These are phyloP conservation scores for Triops cancriformis DNA, from an alignment of 1,140 invertebrate genomes.

Conservation along the genomic window DNA sequence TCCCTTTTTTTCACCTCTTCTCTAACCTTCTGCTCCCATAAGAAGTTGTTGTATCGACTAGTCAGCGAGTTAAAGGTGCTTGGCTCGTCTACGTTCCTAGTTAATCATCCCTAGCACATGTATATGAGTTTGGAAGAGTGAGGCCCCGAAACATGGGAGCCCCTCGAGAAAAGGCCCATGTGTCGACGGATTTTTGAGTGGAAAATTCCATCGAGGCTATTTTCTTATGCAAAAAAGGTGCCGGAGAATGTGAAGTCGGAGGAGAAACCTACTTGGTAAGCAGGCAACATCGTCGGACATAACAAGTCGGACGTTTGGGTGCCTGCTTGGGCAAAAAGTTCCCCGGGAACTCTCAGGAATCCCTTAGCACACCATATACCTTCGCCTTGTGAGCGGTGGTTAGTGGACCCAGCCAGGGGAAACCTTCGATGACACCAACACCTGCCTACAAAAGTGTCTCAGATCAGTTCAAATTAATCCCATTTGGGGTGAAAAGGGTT, in stretches of 20 bases:
- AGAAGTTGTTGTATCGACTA: not conserved
- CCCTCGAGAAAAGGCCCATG: not conserved
- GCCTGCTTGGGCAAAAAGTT: not conserved
- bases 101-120: not conserved
- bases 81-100: not conserved
- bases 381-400: not conserved
- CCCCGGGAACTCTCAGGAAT: slow-evolving; percentile 2
- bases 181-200: slow-evolving; percentile 13
- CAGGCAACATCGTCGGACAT: slow-evolving; percentile 8
- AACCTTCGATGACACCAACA: not conserved
- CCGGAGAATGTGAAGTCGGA: slow-evolving; percentile 6
- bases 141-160: not conserved
- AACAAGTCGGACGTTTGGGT: slow-evolving; percentile 5
- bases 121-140: not conserved
- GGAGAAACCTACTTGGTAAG: slow-evolving; percentile 13
- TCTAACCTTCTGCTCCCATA: not conserved
- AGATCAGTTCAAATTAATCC: not conserved
- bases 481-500: not conserved
- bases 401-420: not conserved
- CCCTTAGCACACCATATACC: slow-evolving; percentile 2
- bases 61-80: not conserved
- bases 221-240: slow-evolving; percentile 11
- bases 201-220: slow-evolving; percentile 3
- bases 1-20: not conserved
- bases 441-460: not conserved